Base-by-base conservation (phyloP, 1,140 invertebrate species). In the Gonatopus flavifemur region DNA sequence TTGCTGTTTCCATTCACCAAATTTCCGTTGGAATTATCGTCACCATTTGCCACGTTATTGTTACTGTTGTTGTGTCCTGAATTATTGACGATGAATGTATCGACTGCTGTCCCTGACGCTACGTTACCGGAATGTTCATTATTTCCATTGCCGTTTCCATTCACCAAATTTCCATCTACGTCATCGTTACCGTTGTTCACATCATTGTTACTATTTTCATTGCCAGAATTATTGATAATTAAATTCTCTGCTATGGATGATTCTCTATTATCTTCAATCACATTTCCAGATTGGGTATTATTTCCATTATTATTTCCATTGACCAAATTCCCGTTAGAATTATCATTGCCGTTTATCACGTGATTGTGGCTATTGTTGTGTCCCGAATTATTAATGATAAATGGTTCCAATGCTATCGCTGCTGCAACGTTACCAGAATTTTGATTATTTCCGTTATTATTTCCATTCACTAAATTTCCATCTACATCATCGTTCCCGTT, bases 1-100 rank as follows among this genome's bases (percentile, higher is more conserved):
- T 54, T 54, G 18, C 19, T 10, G 9, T 55, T 55, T 6, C 41
- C 46, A 30, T 47, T 50, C 3, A 55, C 25, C 0, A 52, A 30
- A n/a, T 48, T 49, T 15, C 44, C 41, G 30, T 40, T n/a, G 9
- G 40, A 18, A 5, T 21, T 30, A 15, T 41, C 31, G n/a, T 42
- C 16, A 5, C 19, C 35, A 10, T 46, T 47, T 8, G 20, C 5
- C 3, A 24, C 20, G 4, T 28, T 6, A 20, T 46, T 52, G 2
- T 49, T 16, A 1, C 8, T 31, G 22, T 49, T 41, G 10, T 25
- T 13, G 13, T 35, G n/a, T 2, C 21, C 36, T 12, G n/a, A 30
- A 40, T 28, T 19, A 10, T 42, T 42, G 0, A 28, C 12, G 6
- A 28, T 28, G 6, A 28, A 12, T 28, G 42, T 5, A 3, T 15